Evolutionary conservation across 2,888 invertebrate genomes (phyloP).

Genomic region (Bibio marci): DNA sequence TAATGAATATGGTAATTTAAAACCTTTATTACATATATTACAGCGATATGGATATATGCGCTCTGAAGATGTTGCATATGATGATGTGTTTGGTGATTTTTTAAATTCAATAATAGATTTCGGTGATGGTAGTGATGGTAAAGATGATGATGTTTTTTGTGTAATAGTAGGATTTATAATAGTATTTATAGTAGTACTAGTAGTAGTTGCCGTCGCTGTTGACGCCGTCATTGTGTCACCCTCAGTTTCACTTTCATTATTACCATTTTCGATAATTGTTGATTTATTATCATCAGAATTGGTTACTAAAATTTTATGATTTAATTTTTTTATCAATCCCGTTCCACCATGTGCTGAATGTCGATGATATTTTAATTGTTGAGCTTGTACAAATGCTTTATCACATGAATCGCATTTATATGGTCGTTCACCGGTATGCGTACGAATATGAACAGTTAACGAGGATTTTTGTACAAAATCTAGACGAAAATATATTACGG

Average conservation of each 20-base stretch:
- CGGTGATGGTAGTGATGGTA: too few relatives aligned
- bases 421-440: slow-evolving; percentile 10
- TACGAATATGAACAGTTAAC: slow-evolving; percentile 9
- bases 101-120: too few relatives aligned
- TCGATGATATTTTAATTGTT: slow-evolving; percentile 10
- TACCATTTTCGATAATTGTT: too few relatives aligned
- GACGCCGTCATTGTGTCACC: too few relatives aligned
- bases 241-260: too few relatives aligned
- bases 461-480: slow-evolving; percentile 10
- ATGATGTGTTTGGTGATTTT: too few relatives aligned
- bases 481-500: background rate
- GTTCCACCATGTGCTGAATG: slow-evolving; percentile 6
- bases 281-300: too few relatives aligned
- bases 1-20: slow-evolving; percentile 10
- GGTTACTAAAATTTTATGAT: background rate
- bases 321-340: background rate
- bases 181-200: too few relatives aligned
- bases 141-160: too few relatives aligned
- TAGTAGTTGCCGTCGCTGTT: too few relatives aligned
- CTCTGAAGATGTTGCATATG: background rate
- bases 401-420: slow-evolving; percentile 10
- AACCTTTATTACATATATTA: slow-evolving; percentile 8
- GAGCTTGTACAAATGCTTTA: slow-evolving; percentile 8
- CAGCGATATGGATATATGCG: slow-evolving; percentile 5
- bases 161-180: too few relatives aligned